phyloP scores from a whole-genome alignment of 2,113 vertebrate species.

The Neodontobutis hainanensis region DNA sequence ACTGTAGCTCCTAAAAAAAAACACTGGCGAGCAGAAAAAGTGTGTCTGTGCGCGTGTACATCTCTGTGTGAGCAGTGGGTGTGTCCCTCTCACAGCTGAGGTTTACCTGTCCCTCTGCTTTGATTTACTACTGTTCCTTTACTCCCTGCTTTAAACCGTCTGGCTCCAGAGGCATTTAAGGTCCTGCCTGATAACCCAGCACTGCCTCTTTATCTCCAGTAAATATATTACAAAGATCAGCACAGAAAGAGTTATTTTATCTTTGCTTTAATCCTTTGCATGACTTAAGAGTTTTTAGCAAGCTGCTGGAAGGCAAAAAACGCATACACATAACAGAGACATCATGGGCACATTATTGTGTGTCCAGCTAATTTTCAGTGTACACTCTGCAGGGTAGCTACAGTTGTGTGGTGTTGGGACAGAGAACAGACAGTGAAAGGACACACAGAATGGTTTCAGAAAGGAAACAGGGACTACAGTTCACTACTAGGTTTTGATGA shows the following conservation, averaged over 20 bases:
- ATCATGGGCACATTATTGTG: too few relatives aligned
- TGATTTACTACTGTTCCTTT: constrained; percentile 43
- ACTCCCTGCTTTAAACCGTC: constrained; percentile 48
- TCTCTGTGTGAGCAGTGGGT: constrained; percentile 12
- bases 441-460: too few relatives aligned
- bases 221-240: neutral
- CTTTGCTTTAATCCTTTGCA: constrained; percentile 12
- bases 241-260: neutral
- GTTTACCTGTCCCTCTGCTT: constrained; percentile 46
- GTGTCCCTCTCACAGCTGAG: constrained; percentile 11
- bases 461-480: too few relatives aligned
- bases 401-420: constrained; percentile 26
- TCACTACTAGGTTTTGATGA: neutral
- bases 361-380: too few relatives aligned
- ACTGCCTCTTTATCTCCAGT: constrained; percentile 27
- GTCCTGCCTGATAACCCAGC: constrained; percentile 32
- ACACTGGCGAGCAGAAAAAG: constrained; percentile 15
- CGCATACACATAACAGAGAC: too few relatives aligned
- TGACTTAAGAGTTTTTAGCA: constrained; percentile 30
- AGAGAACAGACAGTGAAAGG: too few relatives aligned
- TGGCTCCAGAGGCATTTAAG: constrained; percentile 54
- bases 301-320: constrained; percentile 7
- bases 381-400: constrained; percentile 29
- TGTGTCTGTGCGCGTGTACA: constrained; percentile 23
- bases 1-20: constrained; percentile 63